Evolutionary conservation across 2,888 invertebrate species (phyloP).

Genomic region (Drosophila sordidula): DNA sequence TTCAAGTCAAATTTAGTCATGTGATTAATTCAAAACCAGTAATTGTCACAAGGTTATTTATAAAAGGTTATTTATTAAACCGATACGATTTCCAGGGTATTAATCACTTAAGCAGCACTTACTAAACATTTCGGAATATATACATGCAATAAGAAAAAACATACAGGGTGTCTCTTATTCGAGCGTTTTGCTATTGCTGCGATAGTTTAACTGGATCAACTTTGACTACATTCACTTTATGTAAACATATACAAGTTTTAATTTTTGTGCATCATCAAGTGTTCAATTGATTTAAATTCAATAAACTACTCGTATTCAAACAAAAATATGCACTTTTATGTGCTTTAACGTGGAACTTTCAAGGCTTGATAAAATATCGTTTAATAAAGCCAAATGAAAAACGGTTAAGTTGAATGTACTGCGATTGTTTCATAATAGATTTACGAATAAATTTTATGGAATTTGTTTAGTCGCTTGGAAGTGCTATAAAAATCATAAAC

Average conservation of each 20-base stretch:
- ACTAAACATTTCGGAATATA: too few relatives aligned
- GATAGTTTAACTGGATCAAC: too few relatives aligned
- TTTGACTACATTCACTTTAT: neutral
- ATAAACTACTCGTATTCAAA: neutral
- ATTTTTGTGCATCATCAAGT: slow-evolving; percentile 9
- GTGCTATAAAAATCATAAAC: slow-evolving; percentile 69
- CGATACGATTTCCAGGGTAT: too few relatives aligned
- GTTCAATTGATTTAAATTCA: slow-evolving; percentile 15
- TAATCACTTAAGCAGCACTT: too few relatives aligned
- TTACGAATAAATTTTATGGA: slow-evolving; percentile 59
- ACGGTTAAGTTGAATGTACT: slow-evolving; percentile 28
- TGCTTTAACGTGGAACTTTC: neutral
- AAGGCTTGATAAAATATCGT: slow-evolving; percentile 12
- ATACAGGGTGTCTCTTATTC: neutral
- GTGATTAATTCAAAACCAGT: too few relatives aligned
- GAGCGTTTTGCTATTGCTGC: neutral
- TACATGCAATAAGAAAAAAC: too few relatives aligned
- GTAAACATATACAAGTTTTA: neutral
- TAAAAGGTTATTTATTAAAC: too few relatives aligned
- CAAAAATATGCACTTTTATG: slow-evolving; percentile 28
- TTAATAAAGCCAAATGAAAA: slow-evolving; percentile 45
- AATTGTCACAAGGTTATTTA: too few relatives aligned
- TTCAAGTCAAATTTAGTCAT: too few relatives aligned
- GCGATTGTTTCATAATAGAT: slow-evolving; percentile 52
- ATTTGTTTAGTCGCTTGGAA: slow-evolving; percentile 72